Percentiles rank a stretch among this genome's conserved stretches.
Conservation (phyloP, 2,888 invertebrate species). For the Anoplius nigerrimus region DNA sequence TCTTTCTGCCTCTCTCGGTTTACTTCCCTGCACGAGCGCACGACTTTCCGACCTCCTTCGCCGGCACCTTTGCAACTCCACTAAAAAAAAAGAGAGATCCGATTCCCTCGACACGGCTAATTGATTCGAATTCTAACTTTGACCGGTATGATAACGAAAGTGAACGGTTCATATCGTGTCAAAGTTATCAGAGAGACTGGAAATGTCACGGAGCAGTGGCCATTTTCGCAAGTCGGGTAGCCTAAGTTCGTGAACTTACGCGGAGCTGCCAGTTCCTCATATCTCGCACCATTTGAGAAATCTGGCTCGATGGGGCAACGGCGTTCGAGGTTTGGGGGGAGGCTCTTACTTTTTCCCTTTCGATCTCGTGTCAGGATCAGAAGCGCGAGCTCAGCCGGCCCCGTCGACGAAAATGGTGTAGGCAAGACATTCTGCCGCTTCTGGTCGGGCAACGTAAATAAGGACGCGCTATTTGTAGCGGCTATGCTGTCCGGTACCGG, state of each 20-base stretch:
- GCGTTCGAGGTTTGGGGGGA: constrained; percentile 16
- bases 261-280: constrained; percentile 68
- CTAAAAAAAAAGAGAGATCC: too few relatives aligned
- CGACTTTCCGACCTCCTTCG: too few relatives aligned
- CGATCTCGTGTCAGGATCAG: constrained; percentile 66
- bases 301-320: constrained; percentile 63
- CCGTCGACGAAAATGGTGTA: constrained; percentile 62
- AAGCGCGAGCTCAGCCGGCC: constrained; percentile 36
- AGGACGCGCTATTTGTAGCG: constrained; percentile 49
- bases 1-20: background rate
- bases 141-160: background rate
- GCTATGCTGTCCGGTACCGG: constrained; percentile 38
- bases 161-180: too few relatives aligned
- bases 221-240: constrained; percentile 37
- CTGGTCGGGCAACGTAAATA: constrained; percentile 44
- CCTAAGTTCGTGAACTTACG: constrained; percentile 37
- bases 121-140: background rate
- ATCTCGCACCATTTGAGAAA: constrained; percentile 68
- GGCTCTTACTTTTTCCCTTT: constrained; percentile 29
- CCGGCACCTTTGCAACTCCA: too few relatives aligned
- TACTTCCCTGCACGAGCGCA: background rate
- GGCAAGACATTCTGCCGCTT: constrained; percentile 56
- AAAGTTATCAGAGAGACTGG: too few relatives aligned
- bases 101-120: too few relatives aligned
- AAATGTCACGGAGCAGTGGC: too few relatives aligned